These are phyloP conservation scores for Poeciliopsis occidentalis DNA, from an alignment of 2,113 vertebrate genomes.

Conservation along the genomic window DNA sequence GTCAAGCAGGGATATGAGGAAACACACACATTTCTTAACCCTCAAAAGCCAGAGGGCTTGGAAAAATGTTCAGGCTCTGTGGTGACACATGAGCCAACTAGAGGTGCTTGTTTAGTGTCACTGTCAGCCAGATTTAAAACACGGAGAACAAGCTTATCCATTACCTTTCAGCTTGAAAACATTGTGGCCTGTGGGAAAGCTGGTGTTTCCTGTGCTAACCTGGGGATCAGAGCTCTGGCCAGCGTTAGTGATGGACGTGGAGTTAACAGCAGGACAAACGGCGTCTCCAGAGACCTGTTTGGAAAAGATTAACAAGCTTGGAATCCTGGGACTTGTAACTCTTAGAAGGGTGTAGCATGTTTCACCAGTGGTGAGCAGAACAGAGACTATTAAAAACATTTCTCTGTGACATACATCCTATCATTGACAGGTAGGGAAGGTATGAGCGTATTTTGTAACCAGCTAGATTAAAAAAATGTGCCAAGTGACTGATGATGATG, in stretches of 20 bases:
- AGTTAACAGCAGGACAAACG: conserved; percentile 36
- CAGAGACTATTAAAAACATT: conserved; percentile 1
- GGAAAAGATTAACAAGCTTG: conserved; percentile 44
- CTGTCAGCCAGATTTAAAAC: conserved; percentile 48
- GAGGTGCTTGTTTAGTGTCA: conserved; percentile 48
- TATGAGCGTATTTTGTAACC: background rate
- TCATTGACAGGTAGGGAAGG: background rate
- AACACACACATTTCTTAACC: background rate
- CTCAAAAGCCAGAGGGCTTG: conserved; percentile 20
- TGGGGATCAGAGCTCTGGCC: background rate
- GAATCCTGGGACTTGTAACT: conserved; percentile 30
- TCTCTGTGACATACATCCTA: background rate
- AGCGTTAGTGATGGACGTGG: conserved; percentile 38
- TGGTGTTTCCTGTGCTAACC: conserved; percentile 34
- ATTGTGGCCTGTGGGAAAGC: conserved; percentile 22
- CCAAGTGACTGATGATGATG: too few relatives aligned
- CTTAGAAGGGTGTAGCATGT: conserved; percentile 38
- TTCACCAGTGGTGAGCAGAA: conserved; percentile 3
- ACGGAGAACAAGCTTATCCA: conserved; percentile 17
- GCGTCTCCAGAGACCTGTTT: conserved; percentile 35
- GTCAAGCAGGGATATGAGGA: conserved; percentile 36
- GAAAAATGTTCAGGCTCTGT: conserved; percentile 18
- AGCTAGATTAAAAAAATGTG: background rate
- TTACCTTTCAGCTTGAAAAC: conserved; percentile 58
- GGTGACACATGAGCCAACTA: conserved; percentile 43